Percentiles rank a stretch among this genome's conserved stretches.
Conservation (phyloP, 2,797 vertebrate species). For the Girardinus metallicus region DNA sequence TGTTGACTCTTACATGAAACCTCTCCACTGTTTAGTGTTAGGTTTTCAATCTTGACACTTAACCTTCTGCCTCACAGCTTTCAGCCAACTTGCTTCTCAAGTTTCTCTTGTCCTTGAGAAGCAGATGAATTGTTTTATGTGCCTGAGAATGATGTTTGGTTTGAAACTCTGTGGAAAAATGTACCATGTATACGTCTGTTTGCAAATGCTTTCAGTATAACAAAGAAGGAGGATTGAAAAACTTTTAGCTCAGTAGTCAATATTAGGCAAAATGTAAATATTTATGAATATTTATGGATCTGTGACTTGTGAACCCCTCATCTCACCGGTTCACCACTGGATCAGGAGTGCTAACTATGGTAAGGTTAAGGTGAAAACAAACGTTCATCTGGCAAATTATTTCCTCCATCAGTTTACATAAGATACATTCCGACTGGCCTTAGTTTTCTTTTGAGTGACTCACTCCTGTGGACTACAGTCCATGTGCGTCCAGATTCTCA, state of each 20-base stretch:
- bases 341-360: background rate
- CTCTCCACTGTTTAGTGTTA: background rate
- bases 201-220: background rate
- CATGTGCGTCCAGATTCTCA: constrained; percentile 80
- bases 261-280: background rate
- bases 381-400: background rate
- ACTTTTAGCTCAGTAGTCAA: background rate
- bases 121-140: background rate
- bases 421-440: background rate
- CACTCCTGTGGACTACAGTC: constrained; percentile 85
- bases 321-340: background rate
- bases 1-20: background rate
- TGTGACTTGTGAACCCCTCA: background rate
- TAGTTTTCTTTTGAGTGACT: constrained; percentile 67
- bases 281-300: background rate
- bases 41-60: background rate
- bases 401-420: background rate
- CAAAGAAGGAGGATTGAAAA: background rate
- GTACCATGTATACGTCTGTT: background rate
- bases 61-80: background rate
- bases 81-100: background rate
- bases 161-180: too few species aligned
- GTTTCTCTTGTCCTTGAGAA: background rate
- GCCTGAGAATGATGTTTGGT: too few species aligned
- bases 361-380: background rate